These are phyloP conservation scores for Penaeus monodon DNA, from an alignment of 2,888 invertebrate genomes.

Conservation along the genomic window DNA sequence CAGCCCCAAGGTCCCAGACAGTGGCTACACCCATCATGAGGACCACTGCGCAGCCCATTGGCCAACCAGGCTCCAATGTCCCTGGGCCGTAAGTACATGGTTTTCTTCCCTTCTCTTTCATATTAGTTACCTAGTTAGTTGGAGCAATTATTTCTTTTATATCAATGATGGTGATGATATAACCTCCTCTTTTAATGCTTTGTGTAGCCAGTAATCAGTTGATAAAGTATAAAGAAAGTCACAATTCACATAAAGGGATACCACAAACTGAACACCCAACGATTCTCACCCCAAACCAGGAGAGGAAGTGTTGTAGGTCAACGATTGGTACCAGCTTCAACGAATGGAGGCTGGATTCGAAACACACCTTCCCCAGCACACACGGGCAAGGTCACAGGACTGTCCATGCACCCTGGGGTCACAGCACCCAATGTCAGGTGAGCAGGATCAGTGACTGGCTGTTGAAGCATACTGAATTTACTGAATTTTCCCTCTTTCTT, in stretches of 20 bases:
- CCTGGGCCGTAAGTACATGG: conserved; percentile 49
- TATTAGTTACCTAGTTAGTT: neutral
- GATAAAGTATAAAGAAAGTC: too few relatives aligned
- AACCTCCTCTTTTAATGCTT: too few relatives aligned
- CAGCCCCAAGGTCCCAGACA: conserved; percentile 55
- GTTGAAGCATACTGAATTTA: too few relatives aligned
- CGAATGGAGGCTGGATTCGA: conserved; percentile 42
- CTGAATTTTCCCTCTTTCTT: too few relatives aligned
- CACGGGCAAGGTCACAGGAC: conserved; percentile 38
- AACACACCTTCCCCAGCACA: conserved; percentile 41
- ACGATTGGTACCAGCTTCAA: conserved; percentile 56
- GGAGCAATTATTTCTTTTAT: too few relatives aligned
- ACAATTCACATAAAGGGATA: too few relatives aligned
- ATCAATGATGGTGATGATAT: too few relatives aligned
- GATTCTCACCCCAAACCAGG: neutral
- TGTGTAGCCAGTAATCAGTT: too few relatives aligned
- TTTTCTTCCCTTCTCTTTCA: neutral
- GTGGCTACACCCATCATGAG: conserved; percentile 57
- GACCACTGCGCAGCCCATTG: conserved; percentile 44
- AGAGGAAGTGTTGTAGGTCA: conserved; percentile 53
- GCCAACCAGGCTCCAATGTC: conserved; percentile 38
- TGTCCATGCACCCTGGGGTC: conserved; percentile 45
- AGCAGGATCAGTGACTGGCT: neutral
- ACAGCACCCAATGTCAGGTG: conserved; percentile 43
- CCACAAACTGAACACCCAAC: too few relatives aligned